A percentile compares a stretch with the other conserved stretches of the same genome.
phyloP scores from a whole-genome alignment of 2,888 invertebrate species.

The Aleiodes leptofemur region DNA sequence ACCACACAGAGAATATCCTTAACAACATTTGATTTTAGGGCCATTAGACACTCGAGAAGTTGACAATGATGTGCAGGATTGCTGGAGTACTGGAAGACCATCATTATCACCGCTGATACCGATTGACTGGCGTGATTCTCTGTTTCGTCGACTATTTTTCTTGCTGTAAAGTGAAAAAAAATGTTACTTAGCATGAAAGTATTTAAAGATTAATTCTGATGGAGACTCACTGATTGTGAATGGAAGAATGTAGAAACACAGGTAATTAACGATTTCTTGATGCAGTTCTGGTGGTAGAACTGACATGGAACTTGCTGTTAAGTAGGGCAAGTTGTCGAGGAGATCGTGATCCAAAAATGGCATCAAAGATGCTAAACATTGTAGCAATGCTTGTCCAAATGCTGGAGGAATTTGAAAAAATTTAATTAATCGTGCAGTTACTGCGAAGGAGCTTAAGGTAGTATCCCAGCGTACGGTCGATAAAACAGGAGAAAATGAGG shows the following conservation, averaged over 20 bases:
- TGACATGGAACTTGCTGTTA: slow-evolving; percentile 95
- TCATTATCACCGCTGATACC: slow-evolving; percentile 95
- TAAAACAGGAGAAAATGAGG: too few relatives aligned
- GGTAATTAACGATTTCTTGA: slow-evolving; percentile 94
- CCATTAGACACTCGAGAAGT: slow-evolving; percentile 96
- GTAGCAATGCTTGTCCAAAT: slow-evolving; percentile 94
- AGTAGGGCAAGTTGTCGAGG: slow-evolving; percentile 95
- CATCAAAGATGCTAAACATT: slow-evolving; percentile 94
- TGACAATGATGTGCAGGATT: slow-evolving; percentile 98
- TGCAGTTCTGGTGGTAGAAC: slow-evolving; percentile 93
- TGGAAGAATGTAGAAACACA: slow-evolving; percentile 97
- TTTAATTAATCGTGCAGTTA: too few relatives aligned
- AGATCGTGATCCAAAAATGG: slow-evolving; percentile 97
- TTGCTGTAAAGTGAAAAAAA: slow-evolving; percentile 75
- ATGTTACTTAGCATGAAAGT: slow-evolving; percentile 12
- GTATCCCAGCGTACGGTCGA: too few relatives aligned
- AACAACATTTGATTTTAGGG: slow-evolving; percentile 91
- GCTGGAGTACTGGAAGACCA: slow-evolving; percentile 96
- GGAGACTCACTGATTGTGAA: slow-evolving; percentile 91
- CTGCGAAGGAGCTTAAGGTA: too few relatives aligned
- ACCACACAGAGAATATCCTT: slow-evolving; percentile 96
- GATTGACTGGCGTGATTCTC: slow-evolving; percentile 90
- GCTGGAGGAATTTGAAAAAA: slow-evolving; percentile 78
- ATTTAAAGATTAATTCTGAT: slow-evolving; percentile 14
- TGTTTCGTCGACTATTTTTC: slow-evolving; percentile 84